Base-by-base conservation (phyloP, 2,888 invertebrate species). In the Phyto melanocephala region DNA sequence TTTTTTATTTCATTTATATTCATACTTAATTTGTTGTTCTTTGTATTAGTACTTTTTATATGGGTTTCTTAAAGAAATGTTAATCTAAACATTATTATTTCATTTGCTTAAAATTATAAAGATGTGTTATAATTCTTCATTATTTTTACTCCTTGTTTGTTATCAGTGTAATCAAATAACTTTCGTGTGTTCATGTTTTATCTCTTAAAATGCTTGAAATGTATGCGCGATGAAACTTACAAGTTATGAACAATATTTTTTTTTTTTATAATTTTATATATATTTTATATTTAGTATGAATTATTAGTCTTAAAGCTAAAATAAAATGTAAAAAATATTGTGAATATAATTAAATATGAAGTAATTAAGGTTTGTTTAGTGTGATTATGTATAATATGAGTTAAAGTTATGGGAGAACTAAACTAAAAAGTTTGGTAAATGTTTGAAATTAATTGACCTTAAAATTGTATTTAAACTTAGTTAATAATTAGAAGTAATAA, bases 41-140 rank as follows among this genome's bases (percentile, higher is more conserved):
- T 52, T 37, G 10, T 47, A 45, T 63, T 0, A 62, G 45, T 67
- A 60, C 50, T 60, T 2, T 33, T 50, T 40, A 54, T 74, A n/a
- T n/a, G n/a, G n/a, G n/a, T 62, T 81, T 81, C 81, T 81, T 81
- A 78, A 65, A 78, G 74, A 78, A 78, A 78, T 33, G 56, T 67
- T 24, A 75, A 40, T 76, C 75, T 80, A 80, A 58, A 40, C 35
- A 62, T 70, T 62, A 40, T 78, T 47, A 52, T 77, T 63, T 78
- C 20, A 22, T 58, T 65, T 58, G 56, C 63, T 78, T 78, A 71
- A n/a, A 47, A 56, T 40, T 63, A 78, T 74, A 42, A 24, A 63
- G 68, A 28, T 50, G 63, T 54, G 17, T 54, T 56, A 52, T 79
- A 35, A 42, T 67, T 50, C 17, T 20, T 63, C 35, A 3, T 15